Base-by-base conservation (phyloP, 2,888 invertebrate genomes). In the Trichopoda pennipes region DNA sequence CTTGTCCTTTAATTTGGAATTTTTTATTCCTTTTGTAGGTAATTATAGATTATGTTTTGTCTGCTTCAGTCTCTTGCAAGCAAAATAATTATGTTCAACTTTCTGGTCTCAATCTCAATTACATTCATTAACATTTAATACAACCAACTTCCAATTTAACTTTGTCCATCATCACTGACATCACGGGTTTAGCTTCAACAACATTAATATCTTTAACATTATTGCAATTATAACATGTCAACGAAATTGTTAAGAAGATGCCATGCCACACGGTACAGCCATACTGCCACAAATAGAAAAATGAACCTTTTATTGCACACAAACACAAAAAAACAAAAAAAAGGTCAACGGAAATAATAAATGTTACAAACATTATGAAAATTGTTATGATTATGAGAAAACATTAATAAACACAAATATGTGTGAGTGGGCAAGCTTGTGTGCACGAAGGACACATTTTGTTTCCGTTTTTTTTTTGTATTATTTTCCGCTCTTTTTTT, bases 291-390 rank as follows among this genome's bases (percentile, higher is more conserved):
- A 51, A 58, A 38, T 44, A 78, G 35, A 32, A 53, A 64, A 79
- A 68, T 58, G 19, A 61, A 56, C 75, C 63, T 76, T 73, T 76
- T 77, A 38, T 10, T 2, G 14, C 21, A 16, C 28, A 28, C 28
- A 16, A 6, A 28, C 28, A 28, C 51, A 61, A 42, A 61, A 55
- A 61, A 58, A 72, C n/a, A 44, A 14, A 64, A 72, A 49, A 86
- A 85, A 86, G 87, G 87, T 87, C 89, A 86, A 86, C 85, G 86
- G 85, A 89, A 88, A 89, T 88, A 89, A 89, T 86, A 89, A 89
- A 89, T 89, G 89, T 85, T 85, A 78, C 85, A 74, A 73, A 85
- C 87, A 88, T 89, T 89, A 88, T 78, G 86, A 87, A 89, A 89
- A 89, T 89, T 88, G 88, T 88, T 89, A 89, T 89, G 87, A 89